Evolutionary conservation across 2,888 invertebrate species (phyloP).

Genomic region (Orthonychiurus folsomi): DNA sequence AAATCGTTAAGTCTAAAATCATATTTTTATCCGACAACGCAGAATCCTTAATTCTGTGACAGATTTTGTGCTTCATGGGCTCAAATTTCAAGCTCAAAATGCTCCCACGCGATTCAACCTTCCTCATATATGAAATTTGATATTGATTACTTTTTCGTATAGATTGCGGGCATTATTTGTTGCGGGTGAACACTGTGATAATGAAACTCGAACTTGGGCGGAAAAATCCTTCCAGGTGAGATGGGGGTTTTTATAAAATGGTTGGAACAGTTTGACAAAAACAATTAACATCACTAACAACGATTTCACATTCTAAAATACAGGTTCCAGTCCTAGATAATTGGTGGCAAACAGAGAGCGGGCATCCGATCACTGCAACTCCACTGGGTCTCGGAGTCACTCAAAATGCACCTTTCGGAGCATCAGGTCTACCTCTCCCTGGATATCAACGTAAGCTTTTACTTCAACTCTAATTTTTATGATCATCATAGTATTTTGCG

Average conservation of each 20-base stretch:
- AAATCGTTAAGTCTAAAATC: slow-evolving; percentile 49
- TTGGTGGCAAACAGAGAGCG: slow-evolving; percentile 97
- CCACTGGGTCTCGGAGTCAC: slow-evolving; percentile 68
- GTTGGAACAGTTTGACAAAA: no score
- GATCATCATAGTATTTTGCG: no score
- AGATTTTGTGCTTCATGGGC: no score
- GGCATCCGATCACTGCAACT: slow-evolving; percentile 77
- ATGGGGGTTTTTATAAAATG: background rate
- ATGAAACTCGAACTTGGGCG: slow-evolving; percentile 74
- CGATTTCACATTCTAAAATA: no score
- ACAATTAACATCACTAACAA: no score
- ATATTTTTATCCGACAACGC: no score
- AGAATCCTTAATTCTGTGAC: no score
- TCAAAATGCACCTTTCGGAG: slow-evolving; percentile 59
- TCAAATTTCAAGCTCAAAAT: no score
- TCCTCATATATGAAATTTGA: slow-evolving; percentile 4
- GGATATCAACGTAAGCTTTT: slow-evolving; percentile 67
- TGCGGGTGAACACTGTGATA: slow-evolving; percentile 88
- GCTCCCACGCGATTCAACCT: no score
- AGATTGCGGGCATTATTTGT: slow-evolving; percentile 55
- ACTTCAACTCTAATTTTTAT: background rate
- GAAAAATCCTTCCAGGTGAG: slow-evolving; percentile 56
- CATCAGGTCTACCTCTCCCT: slow-evolving; percentile 77
- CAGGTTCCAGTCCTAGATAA: slow-evolving; percentile 70
- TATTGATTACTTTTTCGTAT: slow-evolving; percentile 16